Conservation (phyloP, 2,888 invertebrate genomes). For the Eugnorisma glareosa region DNA sequence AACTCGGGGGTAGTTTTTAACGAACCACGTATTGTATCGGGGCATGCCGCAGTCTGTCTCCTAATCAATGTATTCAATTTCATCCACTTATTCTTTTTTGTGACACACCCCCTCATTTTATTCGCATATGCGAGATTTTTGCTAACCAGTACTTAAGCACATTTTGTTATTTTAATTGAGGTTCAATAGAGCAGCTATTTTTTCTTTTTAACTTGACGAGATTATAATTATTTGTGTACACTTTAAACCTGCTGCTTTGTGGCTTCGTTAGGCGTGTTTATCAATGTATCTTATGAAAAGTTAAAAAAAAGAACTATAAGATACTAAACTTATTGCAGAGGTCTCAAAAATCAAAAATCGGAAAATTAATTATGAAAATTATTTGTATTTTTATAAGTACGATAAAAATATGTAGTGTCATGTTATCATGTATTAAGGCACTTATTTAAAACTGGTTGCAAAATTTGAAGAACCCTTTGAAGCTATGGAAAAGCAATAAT, state of each 20-base stretch:
- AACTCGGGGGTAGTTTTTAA: slow-evolving; percentile 79
- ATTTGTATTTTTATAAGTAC: background rate
- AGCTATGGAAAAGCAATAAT: background rate
- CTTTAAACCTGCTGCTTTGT: background rate
- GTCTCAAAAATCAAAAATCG: no score
- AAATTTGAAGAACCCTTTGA: background rate
- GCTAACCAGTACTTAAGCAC: slow-evolving; percentile 53
- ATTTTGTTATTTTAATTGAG: slow-evolving; percentile 23
- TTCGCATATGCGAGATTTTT: slow-evolving; percentile 82
- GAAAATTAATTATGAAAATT: background rate
- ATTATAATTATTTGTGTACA: background rate
- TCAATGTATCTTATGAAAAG: no score
- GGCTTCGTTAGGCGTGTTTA: background rate
- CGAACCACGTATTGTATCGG: slow-evolving; percentile 83
- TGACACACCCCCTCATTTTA: slow-evolving; percentile 79
- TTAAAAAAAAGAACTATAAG: no score
- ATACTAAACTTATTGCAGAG: no score
- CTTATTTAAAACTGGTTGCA: background rate
- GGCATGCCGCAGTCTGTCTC: slow-evolving; percentile 70
- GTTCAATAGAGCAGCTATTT: slow-evolving; percentile 7
- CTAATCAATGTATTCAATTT: slow-evolving; percentile 86
- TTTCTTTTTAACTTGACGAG: background rate
- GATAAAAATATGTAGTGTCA: background rate
- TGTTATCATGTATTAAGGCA: background rate
- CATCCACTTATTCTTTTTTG: slow-evolving; percentile 82